These are phyloP conservation scores for Charanyca ferruginea DNA, from an alignment of 2,888 invertebrate species.

Conservation along the genomic window DNA sequence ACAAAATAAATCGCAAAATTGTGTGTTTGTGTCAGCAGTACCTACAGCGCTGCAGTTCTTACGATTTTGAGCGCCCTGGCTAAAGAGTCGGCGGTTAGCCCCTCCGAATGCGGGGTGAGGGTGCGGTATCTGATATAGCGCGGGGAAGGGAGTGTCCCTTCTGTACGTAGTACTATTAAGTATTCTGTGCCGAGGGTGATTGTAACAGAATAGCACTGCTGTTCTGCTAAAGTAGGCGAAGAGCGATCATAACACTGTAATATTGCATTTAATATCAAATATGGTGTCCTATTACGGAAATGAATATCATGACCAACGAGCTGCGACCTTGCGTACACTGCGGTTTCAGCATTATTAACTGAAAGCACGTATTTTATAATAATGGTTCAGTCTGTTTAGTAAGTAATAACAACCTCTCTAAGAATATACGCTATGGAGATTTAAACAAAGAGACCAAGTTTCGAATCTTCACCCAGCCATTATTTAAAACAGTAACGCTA, in stretches of 20 bases:
- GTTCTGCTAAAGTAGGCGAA: slow-evolving; percentile 27
- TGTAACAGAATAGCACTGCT: no score
- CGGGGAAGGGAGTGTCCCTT: no score
- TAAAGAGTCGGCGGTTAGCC: no score
- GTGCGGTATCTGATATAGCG: no score
- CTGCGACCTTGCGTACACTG: slow-evolving; percentile 77
- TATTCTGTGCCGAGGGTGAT: no score
- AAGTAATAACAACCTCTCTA: not conserved
- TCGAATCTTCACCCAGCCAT: slow-evolving; percentile 10
- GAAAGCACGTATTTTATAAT: slow-evolving; percentile 47
- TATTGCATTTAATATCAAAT: slow-evolving; percentile 70
- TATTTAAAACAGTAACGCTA: slow-evolving; percentile 35
- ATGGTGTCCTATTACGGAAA: slow-evolving; percentile 82
- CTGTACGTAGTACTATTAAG: no score
- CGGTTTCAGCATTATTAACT: slow-evolving; percentile 70
- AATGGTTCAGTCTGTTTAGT: slow-evolving; percentile 26
- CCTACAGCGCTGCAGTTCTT: no score
- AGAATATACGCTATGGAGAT: not conserved
- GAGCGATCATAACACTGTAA: slow-evolving; percentile 47
- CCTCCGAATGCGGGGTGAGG: no score
- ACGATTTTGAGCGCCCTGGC: no score
- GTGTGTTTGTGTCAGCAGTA: no score
- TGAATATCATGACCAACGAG: slow-evolving; percentile 73
- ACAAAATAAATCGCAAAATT: no score
- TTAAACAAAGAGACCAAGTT: slow-evolving; percentile 18